phyloP scores from a whole-genome alignment of 2,797 vertebrate species.

The Sandelia bainsii region DNA sequence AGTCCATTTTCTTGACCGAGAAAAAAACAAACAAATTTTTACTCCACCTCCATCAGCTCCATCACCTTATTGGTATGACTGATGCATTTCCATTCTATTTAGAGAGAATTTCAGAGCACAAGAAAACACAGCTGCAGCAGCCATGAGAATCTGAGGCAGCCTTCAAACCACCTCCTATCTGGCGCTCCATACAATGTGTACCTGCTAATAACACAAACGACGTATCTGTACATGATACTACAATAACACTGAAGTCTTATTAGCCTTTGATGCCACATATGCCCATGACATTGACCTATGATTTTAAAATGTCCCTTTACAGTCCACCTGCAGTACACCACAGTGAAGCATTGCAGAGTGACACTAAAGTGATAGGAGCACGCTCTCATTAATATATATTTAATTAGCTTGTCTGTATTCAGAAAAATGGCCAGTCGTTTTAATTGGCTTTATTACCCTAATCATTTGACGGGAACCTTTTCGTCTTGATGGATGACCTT shows the following conservation, averaged over 20 bases:
- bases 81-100: constrained; percentile 7
- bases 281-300: constrained; percentile 8
- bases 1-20: background rate
- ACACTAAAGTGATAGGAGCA: constrained; percentile 31
- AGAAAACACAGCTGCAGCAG: background rate
- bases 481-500: constrained; percentile 73
- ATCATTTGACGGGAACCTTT: constrained; percentile 74
- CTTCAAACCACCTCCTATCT: background rate
- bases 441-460: constrained; percentile 75
- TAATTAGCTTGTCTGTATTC: constrained; percentile 64
- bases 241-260: background rate
- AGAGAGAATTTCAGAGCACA: background rate
- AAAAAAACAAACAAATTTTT: background rate
- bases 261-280: background rate
- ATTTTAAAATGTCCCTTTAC: background rate
- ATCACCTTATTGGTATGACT: background rate
- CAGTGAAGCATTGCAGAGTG: constrained; percentile 5
- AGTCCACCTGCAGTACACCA: constrained; percentile 4
- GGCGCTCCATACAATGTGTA: background rate
- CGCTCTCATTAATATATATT: constrained; percentile 58
- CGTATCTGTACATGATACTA: background rate
- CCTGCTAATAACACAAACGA: background rate
- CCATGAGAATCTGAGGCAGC: background rate
- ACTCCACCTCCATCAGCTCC: background rate
- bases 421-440: constrained; percentile 59